These are phyloP conservation scores for Caretta caretta DNA, from an alignment of 2,113 vertebrate genomes.

Conservation along the genomic window DNA sequence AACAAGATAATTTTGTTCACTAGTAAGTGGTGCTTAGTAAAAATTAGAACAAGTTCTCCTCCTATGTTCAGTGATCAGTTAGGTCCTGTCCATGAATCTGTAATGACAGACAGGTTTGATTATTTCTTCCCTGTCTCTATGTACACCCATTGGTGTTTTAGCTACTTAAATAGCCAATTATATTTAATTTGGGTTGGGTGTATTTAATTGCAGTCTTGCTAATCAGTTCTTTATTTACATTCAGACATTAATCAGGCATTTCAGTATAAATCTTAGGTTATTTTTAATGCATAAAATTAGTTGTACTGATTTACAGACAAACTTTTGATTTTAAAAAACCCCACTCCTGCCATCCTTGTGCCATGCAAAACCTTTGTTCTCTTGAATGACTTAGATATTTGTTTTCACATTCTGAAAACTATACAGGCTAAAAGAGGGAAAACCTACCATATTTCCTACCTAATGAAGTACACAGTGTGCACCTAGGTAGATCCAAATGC, in stretches of 20 bases:
- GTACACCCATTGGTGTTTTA: not conserved
- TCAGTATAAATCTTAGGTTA: slow-evolving; percentile 30
- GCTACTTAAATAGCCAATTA: slow-evolving; percentile 1
- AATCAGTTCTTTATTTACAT: slow-evolving; percentile 51
- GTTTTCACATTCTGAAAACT: slow-evolving; percentile 5
- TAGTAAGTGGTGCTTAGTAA: not conserved
- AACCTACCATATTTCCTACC: not conserved
- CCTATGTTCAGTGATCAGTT: not conserved
- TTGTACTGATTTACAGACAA: not conserved
- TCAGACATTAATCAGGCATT: slow-evolving; percentile 42
- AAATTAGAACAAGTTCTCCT: not conserved
- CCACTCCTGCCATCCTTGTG: not conserved
- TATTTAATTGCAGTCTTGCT: slow-evolving; percentile 58
- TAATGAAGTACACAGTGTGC: not conserved
- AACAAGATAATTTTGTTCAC: not conserved
- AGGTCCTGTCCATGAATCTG: not conserved
- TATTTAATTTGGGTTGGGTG: slow-evolving; percentile 53
- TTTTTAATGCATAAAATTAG: not conserved
- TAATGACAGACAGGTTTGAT: not conserved
- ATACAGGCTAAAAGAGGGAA: not conserved
- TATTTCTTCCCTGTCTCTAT: not conserved
- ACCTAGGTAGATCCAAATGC: not conserved
- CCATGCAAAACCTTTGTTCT: not conserved
- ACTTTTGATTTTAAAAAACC: not conserved
- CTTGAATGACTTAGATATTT: not conserved